Evolutionary conservation across 2,888 invertebrate genomes (phyloP).

Genomic region (Agapostemon virescens): DNA sequence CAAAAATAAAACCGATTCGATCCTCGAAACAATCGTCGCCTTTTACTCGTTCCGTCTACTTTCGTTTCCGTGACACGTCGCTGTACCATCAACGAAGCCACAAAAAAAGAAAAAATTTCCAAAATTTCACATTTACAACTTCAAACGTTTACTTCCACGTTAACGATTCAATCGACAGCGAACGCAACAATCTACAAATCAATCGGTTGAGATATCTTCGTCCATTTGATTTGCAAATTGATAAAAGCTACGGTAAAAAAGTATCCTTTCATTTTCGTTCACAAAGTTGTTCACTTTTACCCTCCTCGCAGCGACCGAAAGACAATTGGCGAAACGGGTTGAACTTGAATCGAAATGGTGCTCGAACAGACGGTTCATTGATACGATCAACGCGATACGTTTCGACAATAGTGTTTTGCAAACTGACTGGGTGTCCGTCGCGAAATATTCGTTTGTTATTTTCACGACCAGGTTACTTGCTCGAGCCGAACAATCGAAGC

Average conservation of each 20-base stretch:
- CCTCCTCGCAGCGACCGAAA: neutral
- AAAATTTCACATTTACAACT: neutral
- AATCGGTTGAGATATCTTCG: neutral
- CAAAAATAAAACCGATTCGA: slow-evolving; percentile 17
- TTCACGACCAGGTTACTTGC: neutral
- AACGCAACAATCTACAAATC: neutral
- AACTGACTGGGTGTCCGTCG: slow-evolving; percentile 38
- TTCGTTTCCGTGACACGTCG: too few species aligned
- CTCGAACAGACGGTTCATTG: neutral
- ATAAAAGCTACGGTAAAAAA: neutral
- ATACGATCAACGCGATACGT: slow-evolving; percentile 17
- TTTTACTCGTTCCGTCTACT: too few species aligned
- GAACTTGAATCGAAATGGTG: slow-evolving; percentile 8
- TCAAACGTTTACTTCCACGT: too few species aligned
- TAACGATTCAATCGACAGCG: too few species aligned
- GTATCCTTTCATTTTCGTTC: neutral
- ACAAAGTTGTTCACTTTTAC: slow-evolving; percentile 35
- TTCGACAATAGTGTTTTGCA: slow-evolving; percentile 11
- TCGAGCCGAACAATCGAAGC: slow-evolving; percentile 10
- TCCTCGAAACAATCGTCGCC: too few species aligned
- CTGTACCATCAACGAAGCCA: neutral
- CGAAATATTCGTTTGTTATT: neutral
- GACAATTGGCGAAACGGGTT: slow-evolving; percentile 20
- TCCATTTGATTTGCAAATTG: neutral
- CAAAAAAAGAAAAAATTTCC: too few species aligned